Base-by-base conservation (phyloP, 2,797 vertebrate genomes). In the Phrynocephalus vlangalii region DNA sequence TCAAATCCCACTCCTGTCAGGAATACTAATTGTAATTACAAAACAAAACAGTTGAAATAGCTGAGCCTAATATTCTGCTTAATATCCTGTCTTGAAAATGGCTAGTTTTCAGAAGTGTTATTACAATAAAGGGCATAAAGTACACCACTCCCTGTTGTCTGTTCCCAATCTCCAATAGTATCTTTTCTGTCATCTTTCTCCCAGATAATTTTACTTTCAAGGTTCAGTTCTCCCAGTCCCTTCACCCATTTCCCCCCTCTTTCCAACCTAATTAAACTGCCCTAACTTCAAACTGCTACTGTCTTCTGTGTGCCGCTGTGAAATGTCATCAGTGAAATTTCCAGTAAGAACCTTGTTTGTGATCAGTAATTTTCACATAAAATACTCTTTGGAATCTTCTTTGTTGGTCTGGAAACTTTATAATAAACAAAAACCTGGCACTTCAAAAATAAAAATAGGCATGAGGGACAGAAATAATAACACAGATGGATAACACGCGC, bases 321-420 rank as follows among this genome's bases (percentile, higher is more conserved):
- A 78, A 83, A 83, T 60, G 76, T 82, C 73, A 89, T 87, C 75
- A 83, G 11, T n/a, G 67, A 83, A 52, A 11, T 44, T 83, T 83
- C 50, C 44, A 78, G 26, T 50, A 79, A 75, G 26, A 87, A 18
- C 11, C 75, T 82, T 72, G 38, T 80, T 86, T 63, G 24, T 73
- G 78, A 81, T 60, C 73, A 72, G 24, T 72, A 80, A 73, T 44
- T 48, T 78, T 72, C 67, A 83, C 50, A 66, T 79, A 50, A 79
- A 24, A 66, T 71, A 79, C 73, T 48, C 38, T 82, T 87, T 75
- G 66, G 70, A 75, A 18, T 33, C 38, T 81, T 82, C 11, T 2
- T 48, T 33, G 20, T 30, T 75, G 67, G 82, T 30, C 70, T 84
- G 75, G 67, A 72, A 44, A 83, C 66, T 48, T 79, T 88, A 20